Conservation (phyloP, 2,888 invertebrate genomes). For the Acrobasis repandana region DNA sequence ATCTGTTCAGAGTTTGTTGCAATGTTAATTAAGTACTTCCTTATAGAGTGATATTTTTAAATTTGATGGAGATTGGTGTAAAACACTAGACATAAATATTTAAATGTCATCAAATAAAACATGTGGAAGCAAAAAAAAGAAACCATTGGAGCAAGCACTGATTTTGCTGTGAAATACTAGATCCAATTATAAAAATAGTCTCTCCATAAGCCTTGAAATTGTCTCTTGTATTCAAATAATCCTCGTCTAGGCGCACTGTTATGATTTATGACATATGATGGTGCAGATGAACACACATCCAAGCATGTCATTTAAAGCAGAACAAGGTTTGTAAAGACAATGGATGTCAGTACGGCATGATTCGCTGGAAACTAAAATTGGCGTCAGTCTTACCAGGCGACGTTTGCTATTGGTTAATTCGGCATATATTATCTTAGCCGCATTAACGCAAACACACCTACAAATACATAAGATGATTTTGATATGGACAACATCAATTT, state of each 20-base stretch:
- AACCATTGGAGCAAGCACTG: too few species aligned
- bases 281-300: constrained; percentile 10
- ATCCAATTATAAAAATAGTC: too few species aligned
- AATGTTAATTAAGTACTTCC: too few species aligned
- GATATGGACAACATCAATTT: constrained; percentile 29
- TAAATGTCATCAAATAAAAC: too few species aligned
- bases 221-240: background rate
- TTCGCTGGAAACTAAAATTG: constrained; percentile 33
- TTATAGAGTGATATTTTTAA: too few species aligned
- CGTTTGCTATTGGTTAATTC: background rate
- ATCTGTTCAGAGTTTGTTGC: too few species aligned
- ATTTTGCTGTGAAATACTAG: too few species aligned
- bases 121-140: too few species aligned
- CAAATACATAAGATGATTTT: background rate
- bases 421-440: constrained; percentile 16
- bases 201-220: too few species aligned
- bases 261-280: background rate
- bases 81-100: too few species aligned
- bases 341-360: constrained; percentile 38
- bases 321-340: constrained; percentile 31
- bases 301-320: constrained; percentile 10
- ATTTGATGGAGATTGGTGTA: too few species aligned
- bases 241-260: constrained; percentile 1
- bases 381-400: constrained; percentile 33
- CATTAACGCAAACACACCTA: constrained; percentile 13